Percentiles rank a stretch among this genome's conserved stretches.
Conservation (phyloP, 2,113 vertebrate genomes). For the Tyto alba region DNA sequence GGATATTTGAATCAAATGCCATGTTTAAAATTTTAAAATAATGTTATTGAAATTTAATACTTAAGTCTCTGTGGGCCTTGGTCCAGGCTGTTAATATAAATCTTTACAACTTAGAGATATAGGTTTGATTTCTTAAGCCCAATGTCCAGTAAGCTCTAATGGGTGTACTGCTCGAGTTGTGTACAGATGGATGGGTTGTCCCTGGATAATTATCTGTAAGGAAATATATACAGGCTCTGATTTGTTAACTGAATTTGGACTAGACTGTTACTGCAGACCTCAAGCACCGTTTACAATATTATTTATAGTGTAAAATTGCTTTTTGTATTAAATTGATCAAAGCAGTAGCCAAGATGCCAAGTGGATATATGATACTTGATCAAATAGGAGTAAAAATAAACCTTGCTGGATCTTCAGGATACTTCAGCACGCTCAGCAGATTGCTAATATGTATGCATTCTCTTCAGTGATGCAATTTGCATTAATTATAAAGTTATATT, state of each 20-base stretch:
- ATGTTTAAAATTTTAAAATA: background rate
- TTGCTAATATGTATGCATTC: background rate
- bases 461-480: background rate
- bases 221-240: background rate
- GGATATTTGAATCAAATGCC: background rate
- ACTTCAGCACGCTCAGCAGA: background rate
- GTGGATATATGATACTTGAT: background rate
- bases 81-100: background rate
- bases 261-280: background rate
- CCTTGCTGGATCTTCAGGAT: background rate
- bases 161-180: background rate
- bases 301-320: background rate
- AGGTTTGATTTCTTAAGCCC: background rate
- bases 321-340: background rate
- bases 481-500: background rate
- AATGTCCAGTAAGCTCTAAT: background rate
- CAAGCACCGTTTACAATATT: background rate
- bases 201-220: background rate
- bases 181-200: background rate
- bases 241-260: background rate
- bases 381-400: background rate
- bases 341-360: background rate
- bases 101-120: background rate
- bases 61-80: background rate
- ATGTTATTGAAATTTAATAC: background rate